Percentiles rank a stretch among this genome's conserved stretches.
Conservation (phyloP, 2,113 vertebrate species). For the Gulo gulo region DNA sequence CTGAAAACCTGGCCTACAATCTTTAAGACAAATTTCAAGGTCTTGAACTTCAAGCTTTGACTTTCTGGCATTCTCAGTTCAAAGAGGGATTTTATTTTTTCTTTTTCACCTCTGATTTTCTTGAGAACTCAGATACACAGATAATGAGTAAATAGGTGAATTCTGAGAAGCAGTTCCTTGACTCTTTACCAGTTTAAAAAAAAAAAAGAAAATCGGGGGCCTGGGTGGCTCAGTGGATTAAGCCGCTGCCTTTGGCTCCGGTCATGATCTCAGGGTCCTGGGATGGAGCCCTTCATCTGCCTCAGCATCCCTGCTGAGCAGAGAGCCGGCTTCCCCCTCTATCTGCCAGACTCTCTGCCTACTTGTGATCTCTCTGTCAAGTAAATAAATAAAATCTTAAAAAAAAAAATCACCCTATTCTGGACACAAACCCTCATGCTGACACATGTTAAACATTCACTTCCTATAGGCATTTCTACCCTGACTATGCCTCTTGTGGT, state of each 20-base stretch:
- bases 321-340: too few species aligned
- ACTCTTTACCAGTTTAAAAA: background rate
- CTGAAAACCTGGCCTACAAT: background rate
- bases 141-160: background rate
- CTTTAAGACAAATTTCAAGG: background rate
- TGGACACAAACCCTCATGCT: background rate
- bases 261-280: too few species aligned
- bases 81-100: background rate
- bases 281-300: too few species aligned
- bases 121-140: background rate
- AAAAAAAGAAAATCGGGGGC: background rate
- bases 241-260: too few species aligned
- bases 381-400: too few species aligned
- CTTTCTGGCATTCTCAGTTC: background rate
- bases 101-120: background rate
- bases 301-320: too few species aligned
- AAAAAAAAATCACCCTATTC: background rate
- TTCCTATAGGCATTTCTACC: background rate
- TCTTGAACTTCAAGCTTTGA: background rate
- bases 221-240: too few species aligned
- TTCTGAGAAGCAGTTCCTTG: background rate
- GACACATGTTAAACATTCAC: background rate
- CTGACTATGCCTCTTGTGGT: background rate
- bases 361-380: too few species aligned
- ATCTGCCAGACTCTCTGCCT: too few species aligned